These are phyloP conservation scores for Parascotia fuliginaria DNA, from an alignment of 2,888 invertebrate species.

Conservation along the genomic window DNA sequence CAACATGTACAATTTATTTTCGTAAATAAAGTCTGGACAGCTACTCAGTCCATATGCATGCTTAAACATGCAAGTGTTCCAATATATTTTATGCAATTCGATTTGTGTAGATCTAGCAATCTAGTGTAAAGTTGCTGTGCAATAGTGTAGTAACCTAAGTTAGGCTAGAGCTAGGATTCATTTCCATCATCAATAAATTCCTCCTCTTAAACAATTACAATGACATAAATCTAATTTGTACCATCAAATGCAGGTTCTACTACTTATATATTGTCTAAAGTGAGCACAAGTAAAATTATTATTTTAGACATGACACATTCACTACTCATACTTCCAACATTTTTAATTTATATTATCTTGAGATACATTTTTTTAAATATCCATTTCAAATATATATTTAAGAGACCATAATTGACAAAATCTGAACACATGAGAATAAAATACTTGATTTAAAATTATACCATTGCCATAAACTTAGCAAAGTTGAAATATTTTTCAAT, in stretches of 20 bases:
- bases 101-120: conserved; percentile 33
- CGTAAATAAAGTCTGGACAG: conserved; percentile 3
- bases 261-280: conserved; percentile 67
- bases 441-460: conserved; percentile 12
- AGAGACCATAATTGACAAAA: conserved; percentile 45
- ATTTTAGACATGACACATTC: conserved; percentile 24
- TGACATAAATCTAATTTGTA: conserved; percentile 75
- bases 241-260: conserved; percentile 65
- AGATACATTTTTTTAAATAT: conserved; percentile 3
- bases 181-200: conserved; percentile 36
- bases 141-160: conserved; percentile 43
- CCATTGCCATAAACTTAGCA: conserved; percentile 74
- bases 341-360: conserved; percentile 4
- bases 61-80: conserved; percentile 20
- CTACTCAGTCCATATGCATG: conserved; percentile 15
- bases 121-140: conserved; percentile 37
- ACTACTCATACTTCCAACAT: conserved; percentile 18
- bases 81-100: conserved; percentile 14
- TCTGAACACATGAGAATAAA: conserved; percentile 36
- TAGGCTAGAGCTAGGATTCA: conserved; percentile 47
- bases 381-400: conserved; percentile 16
- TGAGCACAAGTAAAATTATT: conserved; percentile 57
- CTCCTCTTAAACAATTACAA: conserved; percentile 40
- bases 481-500: conserved; percentile 43
- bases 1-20: conserved; percentile 18